A percentile compares a stretch with the other conserved stretches of the same genome.
These are phyloP conservation scores for Coptodon bakossiorum DNA, from an alignment of 2,113 vertebrate species.

Conservation along the genomic window DNA sequence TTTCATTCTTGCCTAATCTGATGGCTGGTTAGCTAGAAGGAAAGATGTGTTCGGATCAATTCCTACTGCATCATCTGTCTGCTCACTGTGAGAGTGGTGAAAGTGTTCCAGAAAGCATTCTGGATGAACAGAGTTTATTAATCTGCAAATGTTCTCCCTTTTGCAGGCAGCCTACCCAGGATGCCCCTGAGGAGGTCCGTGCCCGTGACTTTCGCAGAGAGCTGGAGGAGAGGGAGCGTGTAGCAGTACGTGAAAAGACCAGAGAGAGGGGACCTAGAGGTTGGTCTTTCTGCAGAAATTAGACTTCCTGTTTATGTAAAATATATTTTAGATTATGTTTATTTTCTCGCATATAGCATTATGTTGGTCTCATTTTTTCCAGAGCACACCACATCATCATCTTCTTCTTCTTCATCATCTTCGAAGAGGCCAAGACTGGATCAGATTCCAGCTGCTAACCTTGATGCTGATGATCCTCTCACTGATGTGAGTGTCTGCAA, in stretches of 20 bases:
- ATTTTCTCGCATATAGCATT: not conserved
- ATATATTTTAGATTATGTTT: not conserved
- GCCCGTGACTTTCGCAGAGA: slow-evolving; percentile 95
- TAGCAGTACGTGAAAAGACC: slow-evolving; percentile 84
- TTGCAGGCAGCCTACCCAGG: slow-evolving; percentile 89
- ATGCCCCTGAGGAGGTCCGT: slow-evolving; percentile 92
- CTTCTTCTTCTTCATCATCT: slow-evolving; percentile 76
- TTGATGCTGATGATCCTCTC: slow-evolving; percentile 94
- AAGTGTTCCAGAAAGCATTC: not conserved
- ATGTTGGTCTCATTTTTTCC: not conserved
- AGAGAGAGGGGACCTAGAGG: slow-evolving; percentile 90
- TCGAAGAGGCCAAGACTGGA: slow-evolving; percentile 95
- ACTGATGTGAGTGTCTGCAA: slow-evolving; percentile 82
- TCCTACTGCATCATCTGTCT: not conserved
- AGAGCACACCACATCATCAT: slow-evolving; percentile 91
- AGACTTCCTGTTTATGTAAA: not conserved
- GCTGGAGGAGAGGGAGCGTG: slow-evolving; percentile 91
- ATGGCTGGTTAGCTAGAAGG: not conserved
- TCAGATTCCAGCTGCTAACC: slow-evolving; percentile 96
- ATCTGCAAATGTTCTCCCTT: not conserved
- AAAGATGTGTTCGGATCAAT: not conserved
- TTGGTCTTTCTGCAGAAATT: slow-evolving; percentile 31
- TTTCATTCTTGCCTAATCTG: not conserved
- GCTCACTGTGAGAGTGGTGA: not conserved
- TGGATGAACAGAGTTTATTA: not conserved